Conservation (phyloP, 2,888 invertebrate genomes). For the Andrena flavipes region DNA sequence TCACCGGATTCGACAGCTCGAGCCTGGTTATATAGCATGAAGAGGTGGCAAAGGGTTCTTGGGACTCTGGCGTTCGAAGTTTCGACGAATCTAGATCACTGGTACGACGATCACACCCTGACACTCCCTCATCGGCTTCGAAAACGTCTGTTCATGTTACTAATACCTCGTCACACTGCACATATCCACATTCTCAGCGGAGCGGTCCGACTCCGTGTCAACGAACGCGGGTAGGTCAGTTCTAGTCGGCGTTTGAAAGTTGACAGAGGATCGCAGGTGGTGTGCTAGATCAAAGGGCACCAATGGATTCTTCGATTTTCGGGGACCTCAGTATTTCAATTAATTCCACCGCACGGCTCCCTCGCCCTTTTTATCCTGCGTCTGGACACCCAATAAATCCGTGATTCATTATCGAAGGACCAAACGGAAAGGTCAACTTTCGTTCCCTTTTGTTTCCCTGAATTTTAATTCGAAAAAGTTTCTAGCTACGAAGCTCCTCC, state of each 20-base stretch:
- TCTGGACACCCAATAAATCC: neutral
- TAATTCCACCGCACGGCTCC: neutral
- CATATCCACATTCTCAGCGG: neutral
- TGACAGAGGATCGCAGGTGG: neutral
- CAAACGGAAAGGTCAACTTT: neutral
- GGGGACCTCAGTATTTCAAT: neutral
- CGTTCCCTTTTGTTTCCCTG: neutral
- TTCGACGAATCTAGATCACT: neutral
- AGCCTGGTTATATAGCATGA: too few species aligned
- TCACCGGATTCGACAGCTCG: neutral
- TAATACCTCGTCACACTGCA: neutral
- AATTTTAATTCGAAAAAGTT: neutral
- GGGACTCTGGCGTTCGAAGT: neutral
- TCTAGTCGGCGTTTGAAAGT: conserved; percentile 27
- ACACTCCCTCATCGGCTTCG: neutral
- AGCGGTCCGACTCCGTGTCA: neutral
- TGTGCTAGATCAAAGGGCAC: conserved; percentile 20
- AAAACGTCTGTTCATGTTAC: neutral
- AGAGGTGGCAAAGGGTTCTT: neutral
- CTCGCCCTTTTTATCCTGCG: neutral
- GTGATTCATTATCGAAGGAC: neutral
- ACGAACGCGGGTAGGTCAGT: neutral
- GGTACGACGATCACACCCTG: neutral
- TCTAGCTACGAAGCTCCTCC: too few species aligned
- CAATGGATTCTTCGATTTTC: neutral